Evolutionary conservation across 2,113 vertebrate species (phyloP).

Genomic region (Suncus etruscus): DNA sequence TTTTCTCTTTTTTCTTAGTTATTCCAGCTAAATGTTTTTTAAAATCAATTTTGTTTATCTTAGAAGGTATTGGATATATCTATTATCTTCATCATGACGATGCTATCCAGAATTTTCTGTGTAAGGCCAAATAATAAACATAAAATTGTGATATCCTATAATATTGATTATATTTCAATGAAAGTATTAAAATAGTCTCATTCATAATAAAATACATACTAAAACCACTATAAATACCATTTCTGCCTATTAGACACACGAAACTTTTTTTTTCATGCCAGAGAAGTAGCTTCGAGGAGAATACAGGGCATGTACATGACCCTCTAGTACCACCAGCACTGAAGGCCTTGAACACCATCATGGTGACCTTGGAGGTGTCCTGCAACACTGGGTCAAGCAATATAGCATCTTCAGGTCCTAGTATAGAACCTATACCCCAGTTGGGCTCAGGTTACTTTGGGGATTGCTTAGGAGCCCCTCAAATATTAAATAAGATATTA

Average conservation of each 20-base stretch:
- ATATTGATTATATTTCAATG: slow-evolving; percentile 1
- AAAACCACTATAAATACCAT: slow-evolving; percentile 29
- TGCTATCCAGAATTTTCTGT: neutral
- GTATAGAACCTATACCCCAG: no score
- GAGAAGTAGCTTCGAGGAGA: no score
- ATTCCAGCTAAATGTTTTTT: neutral
- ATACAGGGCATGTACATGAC: no score
- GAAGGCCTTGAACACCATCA: no score
- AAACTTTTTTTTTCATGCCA: neutral
- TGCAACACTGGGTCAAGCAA: no score
- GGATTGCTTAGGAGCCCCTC: no score
- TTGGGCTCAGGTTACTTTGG: no score
- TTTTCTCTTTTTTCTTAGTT: neutral
- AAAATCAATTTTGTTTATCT: neutral
- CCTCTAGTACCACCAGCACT: no score
- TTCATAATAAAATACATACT: slow-evolving; percentile 24
- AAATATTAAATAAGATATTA: neutral
- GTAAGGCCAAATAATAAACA: neutral
- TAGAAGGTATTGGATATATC: neutral
- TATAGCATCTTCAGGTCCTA: no score
- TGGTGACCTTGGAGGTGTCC: no score
- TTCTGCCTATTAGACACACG: neutral
- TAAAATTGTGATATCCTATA: neutral
- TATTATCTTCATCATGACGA: neutral
- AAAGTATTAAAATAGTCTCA: slow-evolving; percentile 16